A percentile compares a stretch with the other conserved stretches of the same genome.
Evolutionary conservation across 2,888 invertebrate species (phyloP).

Genomic region (Adineta ricciae): DNA sequence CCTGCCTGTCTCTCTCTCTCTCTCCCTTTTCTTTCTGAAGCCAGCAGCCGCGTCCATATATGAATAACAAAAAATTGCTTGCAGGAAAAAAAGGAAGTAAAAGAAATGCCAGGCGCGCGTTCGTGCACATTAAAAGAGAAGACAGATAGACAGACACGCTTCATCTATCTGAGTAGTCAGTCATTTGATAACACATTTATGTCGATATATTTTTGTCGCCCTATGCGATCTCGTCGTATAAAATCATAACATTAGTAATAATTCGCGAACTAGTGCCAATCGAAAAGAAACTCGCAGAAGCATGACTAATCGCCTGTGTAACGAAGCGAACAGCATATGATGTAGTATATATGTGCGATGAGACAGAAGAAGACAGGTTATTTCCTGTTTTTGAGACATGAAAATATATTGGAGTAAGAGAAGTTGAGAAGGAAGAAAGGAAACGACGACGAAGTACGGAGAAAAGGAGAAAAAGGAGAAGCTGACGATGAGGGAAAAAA

Average conservation of each 20-base stretch:
- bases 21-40: background rate
- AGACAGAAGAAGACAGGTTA: background rate
- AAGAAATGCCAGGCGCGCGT: background rate
- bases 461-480: no score
- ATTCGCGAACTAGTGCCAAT: background rate
- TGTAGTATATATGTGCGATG: background rate
- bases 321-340: background rate
- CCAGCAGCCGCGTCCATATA: slow-evolving; percentile 1
- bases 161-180: background rate
- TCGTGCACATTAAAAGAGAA: background rate
- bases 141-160: background rate
- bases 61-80: background rate
- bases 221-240: no score
- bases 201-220: background rate
- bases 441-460: no score
- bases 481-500: background rate
- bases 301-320: background rate
- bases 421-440: background rate
- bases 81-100: background rate
- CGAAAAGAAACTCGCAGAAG: background rate
- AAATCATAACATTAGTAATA: no score
- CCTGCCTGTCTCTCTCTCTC: no score
- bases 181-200: background rate
- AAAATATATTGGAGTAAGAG: background rate
- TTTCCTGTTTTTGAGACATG: background rate